Evolutionary conservation across 2,797 vertebrate species (phyloP), one percentile per base, ranked within the genome.

Genomic region (Cottoperca gobio): DNA sequence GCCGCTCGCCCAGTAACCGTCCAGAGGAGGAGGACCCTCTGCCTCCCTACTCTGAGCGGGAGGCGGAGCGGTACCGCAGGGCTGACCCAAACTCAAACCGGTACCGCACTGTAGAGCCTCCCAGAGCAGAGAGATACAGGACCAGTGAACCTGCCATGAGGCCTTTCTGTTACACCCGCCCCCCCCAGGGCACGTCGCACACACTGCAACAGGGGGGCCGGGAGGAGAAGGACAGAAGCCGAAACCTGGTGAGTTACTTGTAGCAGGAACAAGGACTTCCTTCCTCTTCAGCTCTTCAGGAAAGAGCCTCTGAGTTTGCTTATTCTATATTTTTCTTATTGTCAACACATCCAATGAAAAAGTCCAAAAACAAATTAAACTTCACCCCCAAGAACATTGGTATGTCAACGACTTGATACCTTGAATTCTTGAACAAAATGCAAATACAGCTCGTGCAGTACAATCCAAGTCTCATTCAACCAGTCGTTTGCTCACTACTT

Each of bases 181-280:
- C 95, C 77, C 86, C 91, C 83, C 94, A 94, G 79, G 89, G 66
- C 16, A 50, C 24, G 69, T 70, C 90, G 55, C 92, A 93, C 23
- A 91, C 95, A 48, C 91, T 96, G 2, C 96, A 97, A 3, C 96
- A 97, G 55, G 96, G 95, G 86, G 94, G 85, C 92, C 95, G 96
- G 71, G 95, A 95, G 76, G 98, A 97, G 46, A 95, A 96, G 85
- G 97, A 99, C 65, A 94, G 94, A 67, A 89, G 87, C 88, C 95
- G 95, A 88, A 98, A 98, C 94, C 89, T 97, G 91, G 97, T 99
- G 95, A 97, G 97, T 96, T 96, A 95, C 77, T 83, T 95, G 65
- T 95, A 94, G 89, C 77, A 84, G 64, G 66, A 71, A 68, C 70
- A 43, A 63, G 73, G 59, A 79, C 81, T 35, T 81, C 64, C 62